Conservation (phyloP, 37 sponge, comb jelly and placozoan genomes). For the Diacarnus erythraeanus region DNA sequence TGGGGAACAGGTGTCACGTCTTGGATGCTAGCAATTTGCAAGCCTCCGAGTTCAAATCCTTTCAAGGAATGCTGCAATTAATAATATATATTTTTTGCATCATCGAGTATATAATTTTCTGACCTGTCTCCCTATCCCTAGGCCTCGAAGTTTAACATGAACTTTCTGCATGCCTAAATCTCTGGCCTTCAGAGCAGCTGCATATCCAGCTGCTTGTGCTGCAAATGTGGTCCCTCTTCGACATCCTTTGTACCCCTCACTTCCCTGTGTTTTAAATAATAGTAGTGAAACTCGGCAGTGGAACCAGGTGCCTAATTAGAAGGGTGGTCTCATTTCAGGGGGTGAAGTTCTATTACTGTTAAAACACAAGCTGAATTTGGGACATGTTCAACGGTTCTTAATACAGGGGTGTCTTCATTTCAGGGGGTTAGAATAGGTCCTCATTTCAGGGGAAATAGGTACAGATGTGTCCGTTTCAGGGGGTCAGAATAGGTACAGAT, state of each 20-base stretch:
- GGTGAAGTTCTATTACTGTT: no score
- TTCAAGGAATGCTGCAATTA: slow-evolving; percentile 62
- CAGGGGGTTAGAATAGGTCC: background rate
- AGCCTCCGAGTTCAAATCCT: slow-evolving; percentile 71
- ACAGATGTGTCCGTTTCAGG: no score
- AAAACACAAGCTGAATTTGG: no score
- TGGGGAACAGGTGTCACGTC: slow-evolving; percentile 90
- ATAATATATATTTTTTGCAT: background rate
- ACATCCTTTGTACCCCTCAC: slow-evolving; percentile 64
- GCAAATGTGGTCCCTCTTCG: slow-evolving; percentile 83
- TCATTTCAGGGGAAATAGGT: background rate
- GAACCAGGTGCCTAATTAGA: no score
- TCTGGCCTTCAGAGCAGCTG: slow-evolving; percentile 71
- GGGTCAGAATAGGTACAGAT: no score
- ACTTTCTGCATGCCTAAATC: slow-evolving; percentile 43
- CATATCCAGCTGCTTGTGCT: slow-evolving; percentile 69
- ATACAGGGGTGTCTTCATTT: background rate
- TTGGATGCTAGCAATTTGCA: slow-evolving; percentile 54
- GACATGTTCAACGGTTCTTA: no score
- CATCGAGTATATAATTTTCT: background rate
- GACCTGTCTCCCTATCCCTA: slow-evolving; percentile 79
- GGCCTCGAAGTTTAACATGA: slow-evolving; percentile 65
- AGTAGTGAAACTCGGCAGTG: no score
- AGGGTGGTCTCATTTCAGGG: no score
- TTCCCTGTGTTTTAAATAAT: no score